Percentiles rank a stretch among this genome's conserved stretches.
Evolutionary conservation across 2,888 invertebrate genomes (phyloP).

Genomic region (Drosophila picticornis): DNA sequence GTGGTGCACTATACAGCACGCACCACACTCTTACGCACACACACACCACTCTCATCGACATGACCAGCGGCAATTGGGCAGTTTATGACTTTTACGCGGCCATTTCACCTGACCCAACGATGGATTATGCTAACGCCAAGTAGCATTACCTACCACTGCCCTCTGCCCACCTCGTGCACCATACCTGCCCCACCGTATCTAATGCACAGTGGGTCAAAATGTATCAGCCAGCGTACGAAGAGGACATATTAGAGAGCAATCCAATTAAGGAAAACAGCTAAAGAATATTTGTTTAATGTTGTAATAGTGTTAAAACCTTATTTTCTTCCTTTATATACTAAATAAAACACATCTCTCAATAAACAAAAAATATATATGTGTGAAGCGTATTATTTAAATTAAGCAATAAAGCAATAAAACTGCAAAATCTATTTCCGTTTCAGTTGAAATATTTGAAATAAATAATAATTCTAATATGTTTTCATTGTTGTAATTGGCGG

Average conservation of each 20-base stretch:
- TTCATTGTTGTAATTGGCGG: neutral
- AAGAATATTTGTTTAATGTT: neutral
- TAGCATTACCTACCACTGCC: neutral
- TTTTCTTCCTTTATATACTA: too few species aligned
- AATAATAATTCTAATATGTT: neutral
- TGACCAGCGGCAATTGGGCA: slow-evolving; percentile 49
- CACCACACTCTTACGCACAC: slow-evolving; percentile 7
- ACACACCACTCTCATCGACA: slow-evolving; percentile 33
- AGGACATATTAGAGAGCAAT: neutral
- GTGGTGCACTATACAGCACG: slow-evolving; percentile 13
- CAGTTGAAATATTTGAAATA: neutral
- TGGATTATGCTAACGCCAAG: slow-evolving; percentile 49
- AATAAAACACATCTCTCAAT: too few species aligned
- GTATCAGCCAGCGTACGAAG: neutral
- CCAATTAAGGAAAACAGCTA: neutral
- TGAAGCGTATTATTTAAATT: neutral
- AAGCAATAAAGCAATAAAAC: neutral
- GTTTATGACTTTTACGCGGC: slow-evolving; percentile 72
- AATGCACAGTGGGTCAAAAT: slow-evolving; percentile 31
- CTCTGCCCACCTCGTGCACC: neutral
- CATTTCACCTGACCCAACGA: slow-evolving; percentile 69
- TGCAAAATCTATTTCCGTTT: neutral
- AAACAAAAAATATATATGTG: neutral
- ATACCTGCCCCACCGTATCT: neutral
- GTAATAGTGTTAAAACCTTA: too few species aligned